Conservation (phyloP, 2,797 vertebrate genomes). For the Lagodon rhomboides region DNA sequence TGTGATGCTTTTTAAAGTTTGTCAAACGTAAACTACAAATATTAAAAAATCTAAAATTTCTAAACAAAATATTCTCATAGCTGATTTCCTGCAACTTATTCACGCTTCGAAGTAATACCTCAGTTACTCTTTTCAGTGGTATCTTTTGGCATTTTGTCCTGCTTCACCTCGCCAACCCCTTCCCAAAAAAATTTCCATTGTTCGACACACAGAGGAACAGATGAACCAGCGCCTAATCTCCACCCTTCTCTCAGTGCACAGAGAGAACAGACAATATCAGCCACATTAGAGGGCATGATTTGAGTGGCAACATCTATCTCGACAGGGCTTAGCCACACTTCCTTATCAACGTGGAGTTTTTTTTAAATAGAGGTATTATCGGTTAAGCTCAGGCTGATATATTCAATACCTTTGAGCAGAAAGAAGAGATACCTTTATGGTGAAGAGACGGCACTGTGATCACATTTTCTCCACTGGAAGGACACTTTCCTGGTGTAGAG, state of each 20-base stretch:
- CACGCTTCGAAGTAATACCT: background rate
- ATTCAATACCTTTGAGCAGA: too few relatives aligned
- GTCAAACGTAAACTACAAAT: background rate
- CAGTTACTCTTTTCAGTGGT: constrained; percentile 5
- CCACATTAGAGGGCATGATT: constrained; percentile 74
- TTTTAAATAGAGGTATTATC: constrained; percentile 37
- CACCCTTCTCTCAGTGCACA: constrained; percentile 81
- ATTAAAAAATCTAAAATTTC: background rate
- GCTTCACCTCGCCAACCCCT: constrained; percentile 48
- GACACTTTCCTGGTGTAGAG: background rate
- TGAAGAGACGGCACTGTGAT: too few relatives aligned
- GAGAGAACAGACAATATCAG: constrained; percentile 84
- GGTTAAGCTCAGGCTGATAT: background rate
- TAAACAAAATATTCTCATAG: background rate
- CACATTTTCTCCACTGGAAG: too few relatives aligned
- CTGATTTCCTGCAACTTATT: background rate
- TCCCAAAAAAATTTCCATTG: constrained; percentile 79
- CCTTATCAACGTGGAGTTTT: constrained; percentile 56
- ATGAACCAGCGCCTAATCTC: constrained; percentile 84
- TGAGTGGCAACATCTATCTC: constrained; percentile 65
- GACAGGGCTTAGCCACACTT: constrained; percentile 77
- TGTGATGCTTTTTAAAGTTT: background rate
- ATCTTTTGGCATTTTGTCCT: constrained; percentile 49
- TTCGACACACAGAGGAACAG: constrained; percentile 82
- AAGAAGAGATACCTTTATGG: too few relatives aligned